Conservation (phyloP, 1,140 invertebrate genomes). For the Theocolax elegans region DNA sequence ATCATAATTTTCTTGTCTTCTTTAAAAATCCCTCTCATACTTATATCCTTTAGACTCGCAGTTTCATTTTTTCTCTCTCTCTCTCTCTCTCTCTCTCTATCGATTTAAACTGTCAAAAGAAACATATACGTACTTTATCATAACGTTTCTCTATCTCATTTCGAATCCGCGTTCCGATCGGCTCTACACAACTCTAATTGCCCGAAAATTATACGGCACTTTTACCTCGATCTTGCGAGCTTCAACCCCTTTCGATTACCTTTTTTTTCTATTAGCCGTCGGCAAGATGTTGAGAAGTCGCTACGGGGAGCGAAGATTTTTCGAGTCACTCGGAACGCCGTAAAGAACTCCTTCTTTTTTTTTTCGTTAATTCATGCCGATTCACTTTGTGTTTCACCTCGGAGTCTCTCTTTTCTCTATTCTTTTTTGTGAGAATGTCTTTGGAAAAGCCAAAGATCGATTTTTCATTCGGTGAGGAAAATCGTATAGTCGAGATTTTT, state of each 20-base stretch:
- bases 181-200: constrained; percentile 50
- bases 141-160: neutral
- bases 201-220: constrained; percentile 58
- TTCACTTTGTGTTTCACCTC: neutral
- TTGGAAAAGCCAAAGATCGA: constrained; percentile 9
- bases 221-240: constrained; percentile 37
- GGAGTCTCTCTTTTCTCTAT: too few relatives aligned
- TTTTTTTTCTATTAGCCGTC: constrained; percentile 9
- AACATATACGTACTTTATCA: constrained; percentile 22
- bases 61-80: neutral
- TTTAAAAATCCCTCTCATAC: neutral
- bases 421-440: too few relatives aligned
- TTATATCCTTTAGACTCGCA: neutral
- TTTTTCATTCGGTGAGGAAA: neutral
- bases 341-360: neutral
- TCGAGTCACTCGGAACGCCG: constrained; percentile 20
- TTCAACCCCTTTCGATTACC: constrained; percentile 3
- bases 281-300: constrained; percentile 27
- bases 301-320: constrained; percentile 11
- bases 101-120: constrained; percentile 59
- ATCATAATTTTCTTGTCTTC: constrained; percentile 60
- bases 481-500: neutral
- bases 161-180: neutral
- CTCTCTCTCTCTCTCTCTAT: neutral
- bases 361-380: constrained; percentile 12